A percentile compares a stretch with the other conserved stretches of the same genome.
Evolutionary conservation across 2,113 vertebrate genomes (phyloP).

Genomic region (Cygnus atratus): DNA sequence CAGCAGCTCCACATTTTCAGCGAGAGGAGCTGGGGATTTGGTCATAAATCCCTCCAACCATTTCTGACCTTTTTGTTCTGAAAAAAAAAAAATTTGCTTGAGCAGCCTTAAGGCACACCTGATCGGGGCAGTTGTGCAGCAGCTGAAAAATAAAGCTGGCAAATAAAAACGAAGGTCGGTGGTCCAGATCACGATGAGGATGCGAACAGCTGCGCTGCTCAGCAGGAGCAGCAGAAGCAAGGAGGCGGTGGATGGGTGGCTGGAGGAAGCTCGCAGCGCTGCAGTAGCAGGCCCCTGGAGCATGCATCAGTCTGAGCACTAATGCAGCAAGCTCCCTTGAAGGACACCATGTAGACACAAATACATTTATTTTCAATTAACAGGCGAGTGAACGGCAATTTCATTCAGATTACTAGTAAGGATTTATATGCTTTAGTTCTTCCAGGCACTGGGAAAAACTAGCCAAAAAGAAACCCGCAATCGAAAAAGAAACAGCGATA

Average conservation of each 20-base stretch:
- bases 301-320: neutral
- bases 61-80: neutral
- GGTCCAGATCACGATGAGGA: neutral
- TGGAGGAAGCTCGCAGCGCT: neutral
- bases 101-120: neutral
- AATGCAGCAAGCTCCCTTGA: neutral
- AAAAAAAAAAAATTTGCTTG: neutral
- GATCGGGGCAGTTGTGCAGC: neutral
- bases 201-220: neutral
- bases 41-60: neutral
- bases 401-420: neutral
- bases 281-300: rapidly evolving
- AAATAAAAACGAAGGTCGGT: neutral
- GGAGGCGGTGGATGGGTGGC: neutral
- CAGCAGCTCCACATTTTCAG: neutral
- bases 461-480: neutral
- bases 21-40: neutral
- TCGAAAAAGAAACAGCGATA: neutral
- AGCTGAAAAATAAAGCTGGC: neutral
- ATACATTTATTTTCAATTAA: neutral
- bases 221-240: neutral
- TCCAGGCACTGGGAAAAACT: neutral
- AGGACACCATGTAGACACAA: neutral
- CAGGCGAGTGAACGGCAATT: neutral
- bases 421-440: neutral